Base-by-base conservation (phyloP, 2,113 vertebrate genomes). In the Pao palembangensis region DNA sequence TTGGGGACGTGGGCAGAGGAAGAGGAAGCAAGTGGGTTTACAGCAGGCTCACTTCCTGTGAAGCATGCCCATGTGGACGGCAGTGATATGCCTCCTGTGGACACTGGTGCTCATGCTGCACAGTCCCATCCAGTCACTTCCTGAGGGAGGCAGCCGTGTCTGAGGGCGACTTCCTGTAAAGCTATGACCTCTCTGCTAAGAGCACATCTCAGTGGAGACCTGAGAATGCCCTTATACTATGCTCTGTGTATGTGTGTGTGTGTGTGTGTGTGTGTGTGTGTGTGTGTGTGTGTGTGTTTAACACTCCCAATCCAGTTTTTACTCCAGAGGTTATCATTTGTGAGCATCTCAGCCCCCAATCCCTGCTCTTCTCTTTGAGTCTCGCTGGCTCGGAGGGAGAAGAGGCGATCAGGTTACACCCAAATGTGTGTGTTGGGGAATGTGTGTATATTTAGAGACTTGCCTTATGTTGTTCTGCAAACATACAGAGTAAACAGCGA, bases 311-410 rank as follows among this genome's bases (percentile, higher is more conserved):
- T 75, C 52, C 71, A 87, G 79, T 73, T 76, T 91, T 91, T 91
- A 65, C 68, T 75, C 70, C 31, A 78, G 75, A 86, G 85, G 90
- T 93, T 84, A 95, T 94, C 93, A 83, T 76, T 83, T 77, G 85
- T 84, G 44, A 55, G 79, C 88, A 90, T 90, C 91, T 91, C 79
- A 51, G 88, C 85, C 89, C 86, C 44, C 50, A 21, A 88, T 88
- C 91, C 83, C 83, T 85, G 87, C 91, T 89, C 80, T 84, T 85
- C 88, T 88, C 89, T 90, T 90, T 90, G 81, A 80, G 86, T 90
- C 82, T 83, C 84, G 85, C 78, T 77, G 81, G 69, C 66, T 81
- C 2, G 4, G 73, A 90, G 78, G 58, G 34, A 60, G 59, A 63
- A 52, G 68, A 61, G 71, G 71, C 6, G 91, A 91, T 93, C 89